Percentiles rank a stretch among this genome's conserved stretches.
These are phyloP conservation scores for Lordiphosa mommai DNA, from an alignment of 1,140 invertebrate species.

Conservation along the genomic window DNA sequence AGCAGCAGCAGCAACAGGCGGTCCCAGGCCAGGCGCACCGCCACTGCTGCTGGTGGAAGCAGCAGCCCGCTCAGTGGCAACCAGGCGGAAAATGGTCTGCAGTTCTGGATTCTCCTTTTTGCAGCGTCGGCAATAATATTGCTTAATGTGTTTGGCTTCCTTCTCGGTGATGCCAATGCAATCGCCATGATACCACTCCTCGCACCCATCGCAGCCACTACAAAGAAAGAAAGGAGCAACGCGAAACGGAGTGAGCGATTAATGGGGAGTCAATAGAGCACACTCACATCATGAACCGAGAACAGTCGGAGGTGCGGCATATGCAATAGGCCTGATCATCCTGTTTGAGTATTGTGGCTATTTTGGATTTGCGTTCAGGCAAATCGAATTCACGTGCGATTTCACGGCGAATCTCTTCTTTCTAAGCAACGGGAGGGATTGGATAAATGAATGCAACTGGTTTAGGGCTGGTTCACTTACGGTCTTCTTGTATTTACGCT, in stretches of 20 bases:
- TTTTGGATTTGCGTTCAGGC: slow-evolving; percentile 94
- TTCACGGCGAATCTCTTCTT: slow-evolving; percentile 94
- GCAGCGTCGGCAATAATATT: slow-evolving; percentile 95
- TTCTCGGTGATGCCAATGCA: slow-evolving; percentile 97
- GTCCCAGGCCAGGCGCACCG: slow-evolving; percentile 43
- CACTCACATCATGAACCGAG: slow-evolving; percentile 96
- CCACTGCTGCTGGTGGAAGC: slow-evolving; percentile 32
- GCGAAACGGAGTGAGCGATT: too few relatives aligned
- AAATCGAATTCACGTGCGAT: slow-evolving; percentile 94
- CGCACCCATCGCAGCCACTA: slow-evolving; percentile 96
- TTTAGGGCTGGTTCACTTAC: not conserved
- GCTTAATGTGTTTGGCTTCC: slow-evolving; percentile 95
- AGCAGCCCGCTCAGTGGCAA: slow-evolving; percentile 54
- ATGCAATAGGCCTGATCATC: slow-evolving; percentile 96
- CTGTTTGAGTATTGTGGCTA: slow-evolving; percentile 92
- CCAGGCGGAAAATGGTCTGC: slow-evolving; percentile 85
- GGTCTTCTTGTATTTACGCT: slow-evolving; percentile 8
- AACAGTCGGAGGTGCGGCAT: slow-evolving; percentile 94
- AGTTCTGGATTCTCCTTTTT: slow-evolving; percentile 90
- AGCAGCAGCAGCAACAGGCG: not conserved
- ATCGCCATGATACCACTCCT: slow-evolving; percentile 99
- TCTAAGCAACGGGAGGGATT: slow-evolving; percentile 80
- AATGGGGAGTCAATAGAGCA: not conserved
- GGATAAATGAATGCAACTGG: not conserved
- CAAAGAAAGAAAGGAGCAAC: slow-evolving; percentile 30